Conservation (phyloP, 2,888 invertebrate species). For the Heliconius hortense region DNA sequence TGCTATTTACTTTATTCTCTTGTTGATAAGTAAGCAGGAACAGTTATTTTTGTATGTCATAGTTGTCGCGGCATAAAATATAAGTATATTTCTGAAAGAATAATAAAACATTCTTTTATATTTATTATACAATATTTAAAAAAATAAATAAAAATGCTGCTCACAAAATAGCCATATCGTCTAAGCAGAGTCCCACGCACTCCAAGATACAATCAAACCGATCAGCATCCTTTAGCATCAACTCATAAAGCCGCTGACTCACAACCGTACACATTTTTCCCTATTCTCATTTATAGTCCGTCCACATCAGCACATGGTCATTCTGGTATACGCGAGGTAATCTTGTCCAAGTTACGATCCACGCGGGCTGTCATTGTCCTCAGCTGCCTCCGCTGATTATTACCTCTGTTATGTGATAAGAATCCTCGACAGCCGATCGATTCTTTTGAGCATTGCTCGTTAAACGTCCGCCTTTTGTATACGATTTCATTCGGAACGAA, state of each 20-base stretch:
- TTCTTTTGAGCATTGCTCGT: slow-evolving; percentile 41
- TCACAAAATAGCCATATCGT: not conserved
- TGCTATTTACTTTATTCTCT: slow-evolving; percentile 7
- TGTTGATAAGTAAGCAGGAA: not conserved
- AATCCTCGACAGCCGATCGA: slow-evolving; percentile 56
- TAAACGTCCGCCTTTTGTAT: slow-evolving; percentile 44
- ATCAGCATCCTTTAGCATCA: slow-evolving; percentile 28
- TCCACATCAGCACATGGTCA: slow-evolving; percentile 54
- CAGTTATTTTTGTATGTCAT: not conserved
- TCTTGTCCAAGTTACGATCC: slow-evolving; percentile 56
- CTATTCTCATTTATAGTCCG: slow-evolving; percentile 52
- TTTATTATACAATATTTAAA: too few species aligned
- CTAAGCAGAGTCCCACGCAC: not conserved
- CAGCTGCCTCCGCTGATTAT: slow-evolving; percentile 58
- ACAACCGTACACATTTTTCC: slow-evolving; percentile 46
- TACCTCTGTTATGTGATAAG: slow-evolving; percentile 65
- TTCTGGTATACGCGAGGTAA: slow-evolving; percentile 58
- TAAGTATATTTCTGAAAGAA: not conserved
- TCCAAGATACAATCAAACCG: slow-evolving; percentile 31
- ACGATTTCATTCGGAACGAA: slow-evolving; percentile 39
- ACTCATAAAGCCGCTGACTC: slow-evolving; percentile 37
- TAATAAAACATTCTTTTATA: too few species aligned
- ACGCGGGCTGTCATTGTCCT: slow-evolving; percentile 54
- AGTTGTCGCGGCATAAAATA: not conserved
- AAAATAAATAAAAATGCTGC: too few species aligned